Conservation (phyloP, 2,797 vertebrate species). For the Bucorvus abyssinicus region DNA sequence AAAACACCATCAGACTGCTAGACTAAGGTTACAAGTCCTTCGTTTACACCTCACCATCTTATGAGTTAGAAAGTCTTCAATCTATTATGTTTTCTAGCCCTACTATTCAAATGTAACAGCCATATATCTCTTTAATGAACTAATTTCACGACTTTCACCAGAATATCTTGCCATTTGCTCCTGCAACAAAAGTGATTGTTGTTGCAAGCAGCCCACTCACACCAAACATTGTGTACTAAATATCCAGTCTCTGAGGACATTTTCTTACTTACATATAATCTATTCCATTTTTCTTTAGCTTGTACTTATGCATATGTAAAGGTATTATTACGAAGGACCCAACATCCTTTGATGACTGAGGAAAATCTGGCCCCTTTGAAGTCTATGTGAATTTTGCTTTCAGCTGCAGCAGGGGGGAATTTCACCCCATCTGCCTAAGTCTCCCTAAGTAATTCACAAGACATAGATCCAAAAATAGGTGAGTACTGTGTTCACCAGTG, state of each 20-base stretch:
- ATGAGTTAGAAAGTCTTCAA: not conserved
- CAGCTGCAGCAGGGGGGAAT: not conserved
- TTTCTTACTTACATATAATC: not conserved
- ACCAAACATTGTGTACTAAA: not conserved
- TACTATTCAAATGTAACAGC: not conserved
- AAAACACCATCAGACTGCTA: not conserved
- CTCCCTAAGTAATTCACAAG: not conserved
- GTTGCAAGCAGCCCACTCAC: not conserved
- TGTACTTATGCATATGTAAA: constrained; percentile 32
- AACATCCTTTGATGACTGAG: constrained; percentile 19
- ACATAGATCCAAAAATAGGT: not conserved
- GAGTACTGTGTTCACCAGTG: not conserved
- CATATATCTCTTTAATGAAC: not conserved
- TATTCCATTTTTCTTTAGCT: not conserved
- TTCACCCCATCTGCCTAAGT: not conserved
- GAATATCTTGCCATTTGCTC: not conserved
- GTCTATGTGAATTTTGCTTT: constrained; percentile 10
- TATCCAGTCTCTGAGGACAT: not conserved
- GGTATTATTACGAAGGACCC: not conserved
- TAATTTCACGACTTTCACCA: not conserved
- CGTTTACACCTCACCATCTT: not conserved
- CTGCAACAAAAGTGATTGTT: not conserved
- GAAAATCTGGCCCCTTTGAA: constrained; percentile 41
- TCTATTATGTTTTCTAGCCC: not conserved
- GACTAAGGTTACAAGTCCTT: constrained; percentile 23